phyloP scores from a whole-genome alignment of 2,888 invertebrate species.

The Seira ritae region DNA sequence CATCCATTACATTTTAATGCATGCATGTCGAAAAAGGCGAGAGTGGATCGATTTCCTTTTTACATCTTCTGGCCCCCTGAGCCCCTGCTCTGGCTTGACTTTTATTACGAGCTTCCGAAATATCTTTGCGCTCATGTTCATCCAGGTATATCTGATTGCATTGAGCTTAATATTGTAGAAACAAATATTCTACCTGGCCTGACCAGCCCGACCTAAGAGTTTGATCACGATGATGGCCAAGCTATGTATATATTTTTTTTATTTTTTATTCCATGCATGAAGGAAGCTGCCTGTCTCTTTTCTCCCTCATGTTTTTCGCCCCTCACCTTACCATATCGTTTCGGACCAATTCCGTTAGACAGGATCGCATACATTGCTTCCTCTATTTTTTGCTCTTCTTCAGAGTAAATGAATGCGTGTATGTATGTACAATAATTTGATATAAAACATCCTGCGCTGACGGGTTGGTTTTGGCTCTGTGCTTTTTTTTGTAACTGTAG shows the following conservation, averaged over 20 bases:
- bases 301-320: background rate
- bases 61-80: conserved; percentile 3
- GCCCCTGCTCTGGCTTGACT: background rate
- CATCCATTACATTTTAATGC: background rate
- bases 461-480: background rate
- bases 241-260: background rate
- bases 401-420: background rate
- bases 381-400: background rate
- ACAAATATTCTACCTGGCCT: conserved; percentile 16
- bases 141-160: conserved; percentile 2
- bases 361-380: conserved; percentile 30
- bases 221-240: conserved; percentile 4
- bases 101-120: background rate
- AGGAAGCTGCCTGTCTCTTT: background rate
- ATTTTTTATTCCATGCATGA: conserved; percentile 16
- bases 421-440: conserved; percentile 6
- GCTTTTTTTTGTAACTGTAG: background rate
- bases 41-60: conserved; percentile 29
- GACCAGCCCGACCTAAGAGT: background rate
- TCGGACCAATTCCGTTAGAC: conserved; percentile 42
- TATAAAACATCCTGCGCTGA: conserved; percentile 9
- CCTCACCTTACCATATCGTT: conserved; percentile 23
- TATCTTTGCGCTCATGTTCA: background rate
- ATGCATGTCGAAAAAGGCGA: conserved; percentile 18
- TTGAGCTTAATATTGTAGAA: background rate